Evolutionary conservation across 2,113 vertebrate species (phyloP), one percentile per base, ranked within the genome.

Genomic region (Ondatra zibethicus): DNA sequence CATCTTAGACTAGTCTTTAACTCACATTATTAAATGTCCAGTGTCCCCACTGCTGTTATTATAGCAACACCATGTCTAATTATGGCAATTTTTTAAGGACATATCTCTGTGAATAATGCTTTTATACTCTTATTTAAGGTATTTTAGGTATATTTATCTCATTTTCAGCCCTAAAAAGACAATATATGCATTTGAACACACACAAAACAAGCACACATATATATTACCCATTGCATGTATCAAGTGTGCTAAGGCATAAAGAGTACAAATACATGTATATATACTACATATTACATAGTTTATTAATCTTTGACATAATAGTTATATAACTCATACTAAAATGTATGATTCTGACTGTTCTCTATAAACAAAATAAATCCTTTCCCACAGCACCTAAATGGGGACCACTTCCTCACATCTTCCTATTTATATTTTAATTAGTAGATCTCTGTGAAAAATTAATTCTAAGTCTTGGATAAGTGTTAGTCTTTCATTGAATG

Each of bases 401-500:
- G 36, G 42, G 1, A 72, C 19, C 1, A 11, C 25, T 87, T 84
- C 11, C 5, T 52, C 13, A 80, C 1, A 25, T 0, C 2, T 58
- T 93, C 39, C 61, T 39, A 88, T 75, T 93, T 50, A 58, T 42
- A 4, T 91, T 82, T 88, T 47, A 61, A 68, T 88, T 89, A 89
- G 23, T 14, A 91, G 77, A 29, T 9, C 58, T 89, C 91, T 87
- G 14, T 7, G 80, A 52, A 17, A 81, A 58, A 76, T 31, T 21
- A 31, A 89, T 88, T 88, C 76, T 81, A 75, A 78, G 2, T 88
- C 8, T 76, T 91, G 36, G 23, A 36, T 87, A 9, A 87, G 29
- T 4, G 88, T 89, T 2, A 45, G 66, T 88, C 21, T n/a, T 65
- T 42, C 19, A 72, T 39, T 13, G 58, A 94, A 82, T 87, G 0